Evolutionary conservation across 2,888 invertebrate species (phyloP), one percentile per base, ranked within the genome.

Genomic region (Lumbricus terrestris): DNA sequence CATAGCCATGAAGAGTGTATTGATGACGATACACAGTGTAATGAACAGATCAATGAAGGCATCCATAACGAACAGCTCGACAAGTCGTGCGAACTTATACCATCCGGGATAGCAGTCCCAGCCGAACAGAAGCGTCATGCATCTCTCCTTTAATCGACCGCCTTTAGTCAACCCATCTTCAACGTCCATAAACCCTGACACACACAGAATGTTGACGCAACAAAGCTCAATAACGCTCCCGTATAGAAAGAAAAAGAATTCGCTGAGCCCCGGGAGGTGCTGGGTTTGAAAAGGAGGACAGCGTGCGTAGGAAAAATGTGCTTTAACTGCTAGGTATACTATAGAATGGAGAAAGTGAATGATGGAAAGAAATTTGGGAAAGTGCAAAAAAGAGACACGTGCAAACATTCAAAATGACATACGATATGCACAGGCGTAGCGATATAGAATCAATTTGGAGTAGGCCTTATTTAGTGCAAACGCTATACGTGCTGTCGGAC

Each of bases 11-110:
- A 99, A 98, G 93, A 98, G 96, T 23, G 99, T 99, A 95, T 99
- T 99, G 94, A 98, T 98, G 92, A 99, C 97, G 95, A 99, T 99
- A 95, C 98, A 99, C 91, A 99, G 96, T 47, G 99, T 99, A 95
- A 99, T 99, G 96, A 99, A 98, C 93, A 99, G 96, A 95, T 99
- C 99, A 93, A 98, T 98, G 95, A 99, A 99, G 18, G 99, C 98
- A 96, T 99, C 99, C 96, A 99, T 98, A 93, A 99, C 98, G 94
- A 99, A 96, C 92, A 98, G 96, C 97, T 97, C 96, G 96, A 97
- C 96, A 91, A 94, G 92, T 90, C 97, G 97, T 96, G 98, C 97
- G 95, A 99, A 96, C 88, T 90, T 91, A 88, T 92, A 91, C 92
- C 92, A 93, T 88, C 91, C 96, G 96, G 97, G 97, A 95, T 98